Base-by-base conservation (phyloP, 2,888 invertebrate species). In the Nudaria mundana region DNA sequence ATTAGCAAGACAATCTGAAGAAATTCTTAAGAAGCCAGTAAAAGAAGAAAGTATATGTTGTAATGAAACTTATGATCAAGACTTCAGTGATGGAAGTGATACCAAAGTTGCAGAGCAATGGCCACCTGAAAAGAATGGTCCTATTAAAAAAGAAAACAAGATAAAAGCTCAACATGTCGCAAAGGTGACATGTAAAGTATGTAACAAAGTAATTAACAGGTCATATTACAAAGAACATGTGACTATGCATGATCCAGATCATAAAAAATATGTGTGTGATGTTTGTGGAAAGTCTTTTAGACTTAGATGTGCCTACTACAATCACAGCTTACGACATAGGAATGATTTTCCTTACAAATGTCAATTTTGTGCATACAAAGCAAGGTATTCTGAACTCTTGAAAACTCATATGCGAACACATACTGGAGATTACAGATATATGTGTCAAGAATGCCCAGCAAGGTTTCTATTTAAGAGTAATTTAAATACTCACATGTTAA, bases 371-470 rank as follows among this genome's bases (percentile, higher is more conserved):
- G 77, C 79, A 2, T 80, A 79, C 37, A 52, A 53, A 30, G 79
- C 71, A 5, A 56, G 72, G 15, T 74, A 75, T 52, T 56, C 66
- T 2, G 75, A 72, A 31, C 45, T 79, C 2, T 56, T 80, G 0
- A 77, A 71, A 51, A 76, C 66, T 2, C 79, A 80, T 24, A 71
- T 77, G 71, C 52, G 69, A 2, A 76, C 70, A 13, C 79, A 80
- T 32, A 71, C 76, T 5, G 72, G 73, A 0, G 76, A 77, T 35
- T 76, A 77, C 25, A 53, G 70, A 35, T 80, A 76, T 32, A 76
- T 78, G 73, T 80, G 79, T 37, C 76, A 76, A 2, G 79, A 77
- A 58, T 80, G 79, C 36, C 76, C 78, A 0, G 76, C 76, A 0
- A 56, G 72, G 37, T 80, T 79, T 38, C 44, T 76, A n/a, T 73